These are phyloP conservation scores for Myzus persicae DNA, from an alignment of 1,140 invertebrate species.

Conservation along the genomic window DNA sequence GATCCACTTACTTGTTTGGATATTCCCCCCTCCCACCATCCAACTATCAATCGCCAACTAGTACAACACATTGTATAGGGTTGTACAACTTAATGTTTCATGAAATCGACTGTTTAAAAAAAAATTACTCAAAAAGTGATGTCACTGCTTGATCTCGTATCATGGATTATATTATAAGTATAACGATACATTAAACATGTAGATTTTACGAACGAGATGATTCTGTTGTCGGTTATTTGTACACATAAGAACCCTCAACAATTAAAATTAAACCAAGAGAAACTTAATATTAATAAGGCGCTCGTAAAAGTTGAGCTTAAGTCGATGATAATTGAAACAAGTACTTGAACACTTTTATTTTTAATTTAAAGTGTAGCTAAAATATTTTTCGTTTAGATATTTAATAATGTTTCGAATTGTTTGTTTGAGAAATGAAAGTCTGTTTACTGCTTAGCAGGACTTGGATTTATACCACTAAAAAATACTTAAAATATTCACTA, in stretches of 20 bases:
- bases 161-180: not conserved
- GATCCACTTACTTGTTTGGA: conserved; percentile 37
- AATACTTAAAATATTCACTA: too few relatives aligned
- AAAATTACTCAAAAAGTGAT: not conserved
- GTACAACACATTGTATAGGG: not conserved
- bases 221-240: not conserved
- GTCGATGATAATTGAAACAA: not conserved
- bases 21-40: not conserved
- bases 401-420: not conserved
- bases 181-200: too few relatives aligned
- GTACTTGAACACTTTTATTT: not conserved
- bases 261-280: not conserved
- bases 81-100: conserved; percentile 6
- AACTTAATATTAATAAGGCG: not conserved
- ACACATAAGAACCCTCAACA: not conserved
- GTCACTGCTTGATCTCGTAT: not conserved
- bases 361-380: not conserved
- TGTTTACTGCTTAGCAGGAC: too few relatives aligned
- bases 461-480: too few relatives aligned
- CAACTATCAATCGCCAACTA: not conserved
- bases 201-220: not conserved
- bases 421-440: not conserved
- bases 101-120: not conserved
- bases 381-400: not conserved
- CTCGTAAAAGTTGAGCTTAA: not conserved